Evolutionary conservation across 2,113 vertebrate genomes (phyloP).

Genomic region (Phaethon lepturus): DNA sequence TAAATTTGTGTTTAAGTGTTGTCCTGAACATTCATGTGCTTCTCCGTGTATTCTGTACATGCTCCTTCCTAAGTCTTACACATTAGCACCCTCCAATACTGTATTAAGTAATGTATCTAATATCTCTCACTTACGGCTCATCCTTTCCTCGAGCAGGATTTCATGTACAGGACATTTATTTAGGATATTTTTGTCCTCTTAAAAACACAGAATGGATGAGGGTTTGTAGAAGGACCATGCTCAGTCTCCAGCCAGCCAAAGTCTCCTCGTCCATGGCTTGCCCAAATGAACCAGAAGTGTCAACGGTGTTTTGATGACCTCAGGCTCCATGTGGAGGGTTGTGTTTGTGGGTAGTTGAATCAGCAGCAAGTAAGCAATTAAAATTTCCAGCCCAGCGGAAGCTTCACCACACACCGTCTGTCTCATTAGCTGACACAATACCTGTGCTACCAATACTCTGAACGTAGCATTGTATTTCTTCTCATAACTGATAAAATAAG

Average conservation of each 20-base stretch:
- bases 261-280: fast-evolving
- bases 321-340: not conserved
- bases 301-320: not conserved
- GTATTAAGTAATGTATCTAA: not conserved
- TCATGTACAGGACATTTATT: not conserved
- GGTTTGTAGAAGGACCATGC: fast-evolving
- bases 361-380: not conserved
- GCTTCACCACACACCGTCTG: not conserved
- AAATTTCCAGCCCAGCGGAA: not conserved
- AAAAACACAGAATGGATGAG: not conserved
- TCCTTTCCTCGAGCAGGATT: not conserved
- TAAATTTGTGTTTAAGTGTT: not conserved
- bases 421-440: not conserved
- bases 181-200: not conserved
- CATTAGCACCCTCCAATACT: not conserved
- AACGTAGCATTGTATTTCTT: not conserved
- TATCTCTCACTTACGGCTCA: not conserved
- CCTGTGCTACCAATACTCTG: not conserved
- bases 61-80: not conserved
- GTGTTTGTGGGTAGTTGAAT: not conserved
- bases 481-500: not conserved
- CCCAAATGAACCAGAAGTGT: not conserved
- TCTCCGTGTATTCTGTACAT: not conserved
- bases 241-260: not conserved
- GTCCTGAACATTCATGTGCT: not conserved